Conservation (phyloP, 2,888 invertebrate genomes). For the Leucophora obtusa region DNA sequence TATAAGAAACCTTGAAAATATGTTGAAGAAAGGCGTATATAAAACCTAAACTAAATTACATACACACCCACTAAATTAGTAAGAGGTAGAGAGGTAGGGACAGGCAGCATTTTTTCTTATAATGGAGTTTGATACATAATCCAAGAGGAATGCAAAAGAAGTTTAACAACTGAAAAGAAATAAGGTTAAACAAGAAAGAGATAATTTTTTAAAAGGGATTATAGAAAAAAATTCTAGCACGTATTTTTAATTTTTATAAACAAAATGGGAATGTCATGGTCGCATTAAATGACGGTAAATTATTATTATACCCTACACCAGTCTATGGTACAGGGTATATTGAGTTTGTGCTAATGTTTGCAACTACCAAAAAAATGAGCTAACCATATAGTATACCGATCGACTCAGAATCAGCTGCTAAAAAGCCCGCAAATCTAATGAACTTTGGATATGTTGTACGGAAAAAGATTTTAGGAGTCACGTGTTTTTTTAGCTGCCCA, state of each 20-base stretch:
- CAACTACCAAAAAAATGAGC: no score
- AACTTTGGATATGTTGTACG: no score
- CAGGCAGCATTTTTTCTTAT: not conserved
- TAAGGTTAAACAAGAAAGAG: not conserved
- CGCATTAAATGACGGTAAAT: not conserved
- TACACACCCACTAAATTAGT: constrained; percentile 51
- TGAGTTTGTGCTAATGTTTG: no score
- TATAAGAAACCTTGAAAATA: constrained; percentile 21
- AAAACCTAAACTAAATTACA: constrained; percentile 43
- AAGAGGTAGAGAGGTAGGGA: not conserved
- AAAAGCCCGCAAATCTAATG: no score
- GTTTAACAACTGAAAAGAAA: constrained; percentile 16
- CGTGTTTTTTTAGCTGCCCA: no score
- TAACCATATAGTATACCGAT: no score
- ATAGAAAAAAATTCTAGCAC: constrained; percentile 15
- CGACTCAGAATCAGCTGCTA: no score
- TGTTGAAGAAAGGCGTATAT: constrained; percentile 21
- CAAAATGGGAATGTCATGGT: not conserved
- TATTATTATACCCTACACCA: no score
- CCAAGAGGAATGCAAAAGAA: constrained; percentile 6
- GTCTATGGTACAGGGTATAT: no score
- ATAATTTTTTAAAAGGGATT: not conserved
- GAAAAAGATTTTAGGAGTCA: no score
- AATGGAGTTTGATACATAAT: constrained; percentile 2
- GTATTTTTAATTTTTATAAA: not conserved